Conservation (phyloP, 1,140 invertebrate species). For the Helicorthomorpha holstii region DNA sequence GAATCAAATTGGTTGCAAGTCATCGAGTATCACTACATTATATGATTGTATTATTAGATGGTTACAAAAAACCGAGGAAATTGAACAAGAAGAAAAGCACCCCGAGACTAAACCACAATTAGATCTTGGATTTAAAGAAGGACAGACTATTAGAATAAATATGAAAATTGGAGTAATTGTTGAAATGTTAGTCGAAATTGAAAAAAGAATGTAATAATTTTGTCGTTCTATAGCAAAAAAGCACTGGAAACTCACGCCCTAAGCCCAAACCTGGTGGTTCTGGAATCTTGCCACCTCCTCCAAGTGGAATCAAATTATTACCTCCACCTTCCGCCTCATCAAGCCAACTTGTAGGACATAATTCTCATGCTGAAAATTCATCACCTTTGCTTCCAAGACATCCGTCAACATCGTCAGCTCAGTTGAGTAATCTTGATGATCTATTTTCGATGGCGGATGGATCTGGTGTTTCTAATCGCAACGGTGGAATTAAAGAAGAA, state of each 20-base stretch:
- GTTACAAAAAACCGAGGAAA: slow-evolving; percentile 78
- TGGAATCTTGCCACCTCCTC: slow-evolving; percentile 64
- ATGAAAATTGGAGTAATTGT: slow-evolving; percentile 76
- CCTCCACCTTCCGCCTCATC: slow-evolving; percentile 33
- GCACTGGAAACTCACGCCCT: slow-evolving; percentile 47
- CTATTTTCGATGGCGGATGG: neutral
- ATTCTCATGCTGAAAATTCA: neutral
- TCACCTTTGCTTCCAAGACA: neutral
- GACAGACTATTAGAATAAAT: slow-evolving; percentile 96
- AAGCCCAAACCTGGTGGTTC: slow-evolving; percentile 36
- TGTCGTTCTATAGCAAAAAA: slow-evolving; percentile 54
- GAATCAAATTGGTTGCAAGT: too few species aligned
- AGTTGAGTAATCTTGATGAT: neutral
- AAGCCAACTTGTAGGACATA: neutral
- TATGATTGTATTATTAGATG: slow-evolving; percentile 30
- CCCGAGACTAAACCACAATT: slow-evolving; percentile 57
- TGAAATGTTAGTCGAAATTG: neutral
- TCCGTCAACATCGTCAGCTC: neutral
- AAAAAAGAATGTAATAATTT: slow-evolving; percentile 10
- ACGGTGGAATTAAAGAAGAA: slow-evolving; percentile 7
- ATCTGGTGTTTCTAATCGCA: neutral
- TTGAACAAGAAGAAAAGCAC: slow-evolving; percentile 32
- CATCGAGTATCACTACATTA: too few species aligned
- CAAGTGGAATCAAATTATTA: slow-evolving; percentile 48
- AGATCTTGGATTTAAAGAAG: slow-evolving; percentile 95